Base-by-base conservation (phyloP, 2,888 invertebrate genomes). In the Alentia gelatinosa region DNA sequence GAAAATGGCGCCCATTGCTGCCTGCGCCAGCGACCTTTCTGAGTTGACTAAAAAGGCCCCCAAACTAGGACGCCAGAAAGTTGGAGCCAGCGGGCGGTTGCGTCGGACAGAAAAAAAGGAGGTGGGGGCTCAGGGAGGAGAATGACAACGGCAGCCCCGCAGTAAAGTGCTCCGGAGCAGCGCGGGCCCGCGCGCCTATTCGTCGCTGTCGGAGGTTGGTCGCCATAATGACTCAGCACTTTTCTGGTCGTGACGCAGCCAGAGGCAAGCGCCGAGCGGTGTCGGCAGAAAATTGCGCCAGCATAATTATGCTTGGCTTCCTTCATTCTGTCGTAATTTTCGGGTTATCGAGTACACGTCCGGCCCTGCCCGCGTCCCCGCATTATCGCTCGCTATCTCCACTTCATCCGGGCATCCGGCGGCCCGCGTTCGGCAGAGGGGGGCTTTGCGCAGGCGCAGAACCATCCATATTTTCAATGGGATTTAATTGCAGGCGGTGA, bases 231-330 rank as follows among this genome's bases (percentile, higher is more conserved):
- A 86, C 42, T 40, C 84, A 42, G 86, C 86, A 86, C 50, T 86
- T 86, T 86, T 86, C 86, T 86, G 47, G 42, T 86, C 30, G 86
- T 86, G 86, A 86, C 12, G 86, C 86, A 79, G 79, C 79, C 79
- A 33, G 79, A 30, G 79, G 79, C 37, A n/a, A 74, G 47, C 47
- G 47, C 19, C 47, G 37, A 7, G 86, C 47, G 47, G 86, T 86
- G 86, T 86, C 86, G 86, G 86, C 86, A 86, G 42, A 86, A 86
- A 86, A 86, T 86, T 86, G 86, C 86, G 86, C 86, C 86, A 47
- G 42, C 86, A 35, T 86, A 86, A 86, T 86, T 86, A 86, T 47
- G 26, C 50, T 30, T 3, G 42, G 86, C 86, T 86, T 86, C 86
- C 86, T 86, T 86, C 26, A 26, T 86, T 42, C 47, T 42, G 86